phyloP scores from a whole-genome alignment of 1,140 invertebrate species.

The Ptiloglossa arizonensis region DNA sequence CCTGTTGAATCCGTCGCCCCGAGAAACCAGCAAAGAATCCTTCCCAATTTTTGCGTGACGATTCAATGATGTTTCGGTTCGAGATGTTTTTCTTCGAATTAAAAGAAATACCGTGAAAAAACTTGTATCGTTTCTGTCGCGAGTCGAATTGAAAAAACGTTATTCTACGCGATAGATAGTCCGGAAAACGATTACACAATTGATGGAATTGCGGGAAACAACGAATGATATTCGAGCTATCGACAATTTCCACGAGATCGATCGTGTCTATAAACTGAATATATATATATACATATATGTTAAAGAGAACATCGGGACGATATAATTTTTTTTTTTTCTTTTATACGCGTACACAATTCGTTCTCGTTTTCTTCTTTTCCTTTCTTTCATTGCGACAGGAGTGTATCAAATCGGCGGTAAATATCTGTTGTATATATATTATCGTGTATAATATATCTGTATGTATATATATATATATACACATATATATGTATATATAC shows the following conservation, averaged over 20 bases:
- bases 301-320: neutral
- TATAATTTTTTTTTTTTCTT: neutral
- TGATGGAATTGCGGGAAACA: conserved; percentile 27
- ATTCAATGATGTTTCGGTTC: neutral
- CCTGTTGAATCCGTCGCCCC: conserved; percentile 10
- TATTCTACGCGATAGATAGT: neutral
- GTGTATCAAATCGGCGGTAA: conserved; percentile 43
- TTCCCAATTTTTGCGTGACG: neutral
- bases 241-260: conserved; percentile 34
- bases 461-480: conserved; percentile 48
- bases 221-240: conserved; percentile 26
- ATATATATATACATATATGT: conserved; percentile 19
- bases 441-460: conserved; percentile 61
- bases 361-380: conserved; percentile 13
- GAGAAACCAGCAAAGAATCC: neutral
- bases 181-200: neutral
- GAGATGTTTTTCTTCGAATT: neutral
- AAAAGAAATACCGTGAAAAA: neutral
- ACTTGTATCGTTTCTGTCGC: neutral
- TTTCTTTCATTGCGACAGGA: neutral
- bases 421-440: conserved; percentile 62
- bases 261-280: conserved; percentile 29
- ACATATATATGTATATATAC: conserved; percentile 56
- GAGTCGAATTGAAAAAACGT: neutral
- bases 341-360: conserved; percentile 17